These are phyloP conservation scores for Tribolium madens DNA, from an alignment of 1,140 invertebrate genomes.

Conservation along the genomic window DNA sequence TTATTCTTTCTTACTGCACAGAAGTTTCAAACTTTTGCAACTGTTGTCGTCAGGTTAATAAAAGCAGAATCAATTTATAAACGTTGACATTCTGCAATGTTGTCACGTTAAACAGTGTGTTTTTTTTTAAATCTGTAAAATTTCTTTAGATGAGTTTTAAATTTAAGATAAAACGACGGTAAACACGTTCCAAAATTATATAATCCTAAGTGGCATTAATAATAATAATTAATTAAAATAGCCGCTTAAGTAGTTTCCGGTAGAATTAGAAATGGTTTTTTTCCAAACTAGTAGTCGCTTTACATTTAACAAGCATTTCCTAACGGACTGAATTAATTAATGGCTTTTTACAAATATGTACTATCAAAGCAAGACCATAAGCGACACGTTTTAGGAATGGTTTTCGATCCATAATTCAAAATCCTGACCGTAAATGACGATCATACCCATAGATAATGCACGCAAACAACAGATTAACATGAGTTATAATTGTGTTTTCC, in stretches of 20 bases:
- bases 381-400: conserved; percentile 4
- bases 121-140: too few relatives aligned
- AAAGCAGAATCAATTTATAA: neutral
- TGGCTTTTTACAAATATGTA: neutral
- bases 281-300: neutral
- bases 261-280: neutral
- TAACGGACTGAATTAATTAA: neutral
- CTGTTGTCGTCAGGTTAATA: neutral
- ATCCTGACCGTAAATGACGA: conserved; percentile 27
- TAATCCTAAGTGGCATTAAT: neutral
- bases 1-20: neutral
- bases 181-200: neutral
- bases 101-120: too few relatives aligned
- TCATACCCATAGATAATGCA: conserved; percentile 22
- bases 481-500: conserved; percentile 13
- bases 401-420: conserved; percentile 20
- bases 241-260: neutral
- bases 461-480: conserved; percentile 24
- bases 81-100: neutral
- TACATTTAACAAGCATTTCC: neutral
- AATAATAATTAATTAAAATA: neutral
- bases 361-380: neutral
- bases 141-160: too few relatives aligned
- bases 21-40: neutral
- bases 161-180: neutral